Base-by-base conservation (phyloP, 2,888 invertebrate species). In the Alviniconcha strummeri region DNA sequence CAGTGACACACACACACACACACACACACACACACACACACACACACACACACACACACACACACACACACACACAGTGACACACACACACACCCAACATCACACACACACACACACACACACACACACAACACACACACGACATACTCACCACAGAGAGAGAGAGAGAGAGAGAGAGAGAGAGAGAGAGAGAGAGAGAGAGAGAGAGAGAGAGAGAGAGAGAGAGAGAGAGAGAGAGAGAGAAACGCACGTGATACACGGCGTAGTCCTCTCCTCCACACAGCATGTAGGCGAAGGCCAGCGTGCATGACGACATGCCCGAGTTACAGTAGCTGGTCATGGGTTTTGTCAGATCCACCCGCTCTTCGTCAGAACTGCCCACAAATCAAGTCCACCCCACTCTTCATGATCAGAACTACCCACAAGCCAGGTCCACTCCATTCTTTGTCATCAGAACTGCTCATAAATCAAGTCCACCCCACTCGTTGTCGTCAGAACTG, bases 221-320 rank as follows among this genome's bases (percentile, higher is more conserved):
- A 69, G 69, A 69, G 69, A 69, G 69, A 69, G 69, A 69, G 69
- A 69, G 69, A 69, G 69, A 69, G 69, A 69, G 69, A 69, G 69
- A n/a, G 0, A 4, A n/a, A 69, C 89, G 88, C 86, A 89, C 92
- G 80, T 90, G 89, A 83, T 90, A 92, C 0, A 92, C 86, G 56
- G 88, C 77, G 3, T 89, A 86, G 67, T 88, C 85, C 11, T 85
- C 55, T 11, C 85, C 85, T 7, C 90, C 91, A 72, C 88, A 86
- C 60, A 88, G 79, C 57, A 84, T 81, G 3, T 89, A 89, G 11
- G 88, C 89, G 19, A 92, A 84, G 15, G 89, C 87, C 13, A 91
- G 79, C 19, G 90, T 85, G 84, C 91, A 91, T 0, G 91, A 90
- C 0, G 90, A 89, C 89, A 90, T 89, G 5, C 91, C 91, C 79